phyloP scores from a whole-genome alignment of 2,797 vertebrate species.

The Rhinogobio ventralis region DNA sequence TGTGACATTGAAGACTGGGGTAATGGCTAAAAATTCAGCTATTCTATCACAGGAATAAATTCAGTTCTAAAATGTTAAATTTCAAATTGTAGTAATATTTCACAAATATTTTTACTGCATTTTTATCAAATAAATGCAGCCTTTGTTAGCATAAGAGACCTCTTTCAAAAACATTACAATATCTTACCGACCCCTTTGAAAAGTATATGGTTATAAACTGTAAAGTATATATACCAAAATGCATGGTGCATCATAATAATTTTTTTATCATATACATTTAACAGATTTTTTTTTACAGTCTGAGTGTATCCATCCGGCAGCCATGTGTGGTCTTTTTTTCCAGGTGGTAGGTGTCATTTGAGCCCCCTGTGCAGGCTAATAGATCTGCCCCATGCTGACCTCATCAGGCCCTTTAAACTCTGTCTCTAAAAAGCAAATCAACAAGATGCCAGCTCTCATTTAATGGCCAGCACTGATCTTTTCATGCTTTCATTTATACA shows the following conservation, averaged over 20 bases:
- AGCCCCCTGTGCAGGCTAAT: background rate
- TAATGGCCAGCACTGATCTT: background rate
- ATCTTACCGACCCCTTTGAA: background rate
- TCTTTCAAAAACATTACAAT: background rate
- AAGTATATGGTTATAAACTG: background rate
- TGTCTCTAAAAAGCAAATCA: conserved; percentile 35
- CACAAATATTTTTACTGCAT: background rate
- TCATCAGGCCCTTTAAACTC: conserved; percentile 51
- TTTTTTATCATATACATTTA: background rate
- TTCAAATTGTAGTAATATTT: background rate
- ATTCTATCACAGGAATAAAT: background rate
- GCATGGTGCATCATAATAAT: background rate
- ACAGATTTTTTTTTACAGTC: background rate
- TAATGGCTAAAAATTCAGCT: background rate
- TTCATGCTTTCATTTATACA: conserved; percentile 21
- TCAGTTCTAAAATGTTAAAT: background rate
- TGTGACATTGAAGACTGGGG: background rate
- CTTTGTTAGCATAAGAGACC: background rate
- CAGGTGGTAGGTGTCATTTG: background rate
- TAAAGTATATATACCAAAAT: background rate
- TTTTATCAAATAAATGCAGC: background rate
- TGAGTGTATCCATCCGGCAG: background rate
- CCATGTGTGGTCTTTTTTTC: conserved; percentile 6
- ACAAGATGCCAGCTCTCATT: conserved; percentile 47
- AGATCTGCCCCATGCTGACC: conserved; percentile 9